phyloP scores from a whole-genome alignment of 2,888 invertebrate species.

The Aelia acuminata region DNA sequence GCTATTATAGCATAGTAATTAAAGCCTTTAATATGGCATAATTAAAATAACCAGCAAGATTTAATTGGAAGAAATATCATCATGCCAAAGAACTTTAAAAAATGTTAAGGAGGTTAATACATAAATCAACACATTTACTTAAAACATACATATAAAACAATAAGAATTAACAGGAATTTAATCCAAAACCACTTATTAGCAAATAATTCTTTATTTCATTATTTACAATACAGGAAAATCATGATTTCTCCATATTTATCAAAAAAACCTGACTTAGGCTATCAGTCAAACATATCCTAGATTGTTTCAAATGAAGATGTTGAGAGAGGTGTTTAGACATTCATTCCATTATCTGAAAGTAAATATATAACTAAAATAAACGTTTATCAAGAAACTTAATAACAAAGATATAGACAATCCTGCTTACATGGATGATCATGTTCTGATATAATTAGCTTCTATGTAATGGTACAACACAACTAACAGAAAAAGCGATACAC shows the following conservation, averaged over 20 bases:
- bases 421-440: slow-evolving; percentile 49
- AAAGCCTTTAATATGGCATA: no score
- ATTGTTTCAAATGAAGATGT: background rate
- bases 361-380: background rate
- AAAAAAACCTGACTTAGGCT: background rate
- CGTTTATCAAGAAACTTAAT: background rate
- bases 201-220: slow-evolving; percentile 7
- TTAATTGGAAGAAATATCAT: no score
- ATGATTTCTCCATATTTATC: background rate
- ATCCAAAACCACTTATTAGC: background rate
- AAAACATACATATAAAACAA: no score
- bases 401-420: background rate
- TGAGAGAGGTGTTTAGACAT: background rate
- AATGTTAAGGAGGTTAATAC: no score
- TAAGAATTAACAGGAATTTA: no score
- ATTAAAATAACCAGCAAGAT: no score
- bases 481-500: slow-evolving; percentile 90
- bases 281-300: background rate
- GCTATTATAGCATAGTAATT: no score
- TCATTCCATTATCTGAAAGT: background rate
- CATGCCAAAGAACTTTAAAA: no score
- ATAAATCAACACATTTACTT: no score
- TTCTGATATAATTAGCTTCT: slow-evolving; percentile 72
- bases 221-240: background rate
- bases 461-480: slow-evolving; percentile 98